Evolutionary conservation across 2,888 invertebrate genomes (phyloP), one percentile per base, ranked within the genome.

Genomic region (Scaptodrosophila latifasciaeformis): DNA sequence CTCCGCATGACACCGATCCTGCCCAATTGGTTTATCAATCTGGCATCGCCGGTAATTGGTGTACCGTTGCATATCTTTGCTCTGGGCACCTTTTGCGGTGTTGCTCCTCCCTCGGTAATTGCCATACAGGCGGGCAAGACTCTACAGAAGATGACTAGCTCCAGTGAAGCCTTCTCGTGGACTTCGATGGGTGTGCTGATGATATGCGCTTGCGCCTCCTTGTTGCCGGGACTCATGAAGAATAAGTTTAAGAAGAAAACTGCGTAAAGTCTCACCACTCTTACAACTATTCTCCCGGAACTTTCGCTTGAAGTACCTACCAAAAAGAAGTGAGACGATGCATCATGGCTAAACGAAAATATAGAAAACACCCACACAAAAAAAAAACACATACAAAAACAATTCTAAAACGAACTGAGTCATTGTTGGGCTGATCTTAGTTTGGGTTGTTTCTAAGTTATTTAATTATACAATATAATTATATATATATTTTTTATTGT

Each of bases 91-190:
- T 98, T 99, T 86, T 89, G 99, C 63, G 96, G 97, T 64, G 97
- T 97, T 9, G 97, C 96, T 0, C 98, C 99, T 40, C 99, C 99
- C 2, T 97, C 98, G 0, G 95, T 99, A 85, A 92, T 99, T 19
- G 97, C 97, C 9, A 97, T 99, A 72, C 97, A 99, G 88, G 96
- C 98, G 9, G 99, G 99, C 10, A 96, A 96, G 84, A 99, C 99
- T 0, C 88, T 99, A 40, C 95, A 99, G 81, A 92, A 95, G 67
- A 89, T 99, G 87, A 95, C 96, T 1, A 95, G 95, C 2, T 93
- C 94, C 1, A 92, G 92, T 69, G 94, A 94, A 69, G 93, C 96
- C 1, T 92, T 96, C 88, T 96, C 96, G 0, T 93, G 93, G 92
- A 92, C 90, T 9, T 96, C 97, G n/a, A 87, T 97, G 48, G 87